phyloP scores from a whole-genome alignment of 2,888 invertebrate genomes.

The Nymphalis c-album region DNA sequence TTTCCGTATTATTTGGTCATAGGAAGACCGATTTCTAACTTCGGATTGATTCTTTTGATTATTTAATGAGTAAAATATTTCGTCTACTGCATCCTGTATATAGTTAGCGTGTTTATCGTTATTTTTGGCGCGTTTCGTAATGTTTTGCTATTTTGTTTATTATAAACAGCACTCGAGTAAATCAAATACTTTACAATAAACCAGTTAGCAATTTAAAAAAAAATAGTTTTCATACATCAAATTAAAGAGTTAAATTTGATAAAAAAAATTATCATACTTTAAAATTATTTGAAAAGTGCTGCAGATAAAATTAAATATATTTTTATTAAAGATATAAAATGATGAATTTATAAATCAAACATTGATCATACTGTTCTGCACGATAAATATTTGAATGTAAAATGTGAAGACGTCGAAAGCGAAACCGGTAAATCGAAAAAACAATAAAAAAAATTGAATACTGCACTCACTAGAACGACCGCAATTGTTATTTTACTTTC shows the following conservation, averaged over 20 bases:
- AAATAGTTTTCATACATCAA: too few species aligned
- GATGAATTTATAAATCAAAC: too few species aligned
- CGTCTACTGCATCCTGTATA: slow-evolving; percentile 13
- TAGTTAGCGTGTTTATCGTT: slow-evolving; percentile 24
- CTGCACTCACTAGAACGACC: background rate
- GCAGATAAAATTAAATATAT: too few species aligned
- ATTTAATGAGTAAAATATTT: slow-evolving; percentile 13
- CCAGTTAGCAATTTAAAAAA: too few species aligned
- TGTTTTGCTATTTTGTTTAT: slow-evolving; percentile 12
- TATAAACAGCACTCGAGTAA: background rate
- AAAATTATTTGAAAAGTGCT: background rate
- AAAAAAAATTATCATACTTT: too few species aligned
- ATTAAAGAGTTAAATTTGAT: too few species aligned
- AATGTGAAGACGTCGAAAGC: background rate
- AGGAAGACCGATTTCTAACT: slow-evolving; percentile 38
- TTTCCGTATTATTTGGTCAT: slow-evolving; percentile 33
- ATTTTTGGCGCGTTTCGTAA: slow-evolving; percentile 24
- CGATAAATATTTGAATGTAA: background rate
- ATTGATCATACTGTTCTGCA: too few species aligned
- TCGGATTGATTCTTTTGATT: slow-evolving; percentile 9
- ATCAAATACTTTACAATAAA: background rate
- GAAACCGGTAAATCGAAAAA: background rate
- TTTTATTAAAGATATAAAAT: background rate
- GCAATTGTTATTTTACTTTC: background rate
- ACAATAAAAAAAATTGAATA: background rate